Conservation (phyloP, 2,888 invertebrate genomes). For the Nomada hirtipes region DNA sequence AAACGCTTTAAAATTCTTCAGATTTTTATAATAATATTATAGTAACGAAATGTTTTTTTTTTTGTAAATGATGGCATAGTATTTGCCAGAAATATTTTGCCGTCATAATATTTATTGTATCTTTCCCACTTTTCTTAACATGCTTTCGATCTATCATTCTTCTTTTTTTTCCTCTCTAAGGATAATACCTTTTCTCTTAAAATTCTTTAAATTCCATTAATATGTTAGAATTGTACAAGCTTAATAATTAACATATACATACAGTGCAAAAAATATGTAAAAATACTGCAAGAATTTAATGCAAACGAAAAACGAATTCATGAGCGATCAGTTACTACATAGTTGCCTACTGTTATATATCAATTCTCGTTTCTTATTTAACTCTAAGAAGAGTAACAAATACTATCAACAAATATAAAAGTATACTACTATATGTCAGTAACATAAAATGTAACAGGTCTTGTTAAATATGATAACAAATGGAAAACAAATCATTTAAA, state of each 20-base stretch:
- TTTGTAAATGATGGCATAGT: constrained; percentile 22
- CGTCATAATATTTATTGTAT: constrained; percentile 30
- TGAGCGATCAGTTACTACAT: constrained; percentile 25
- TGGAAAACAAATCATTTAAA: constrained; percentile 65
- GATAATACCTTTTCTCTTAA: constrained; percentile 35
- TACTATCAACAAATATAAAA: constrained; percentile 65
- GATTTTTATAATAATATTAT: constrained; percentile 29
- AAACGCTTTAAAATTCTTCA: constrained; percentile 46
- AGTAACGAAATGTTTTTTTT: constrained; percentile 20
- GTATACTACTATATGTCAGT: constrained; percentile 59
- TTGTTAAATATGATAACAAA: constrained; percentile 68
- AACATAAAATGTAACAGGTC: constrained; percentile 70
- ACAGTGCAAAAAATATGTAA: constrained; percentile 43
- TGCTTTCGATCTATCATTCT: constrained; percentile 39
- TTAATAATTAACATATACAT: constrained; percentile 59
- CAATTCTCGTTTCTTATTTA: constrained; percentile 46
- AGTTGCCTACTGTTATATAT: constrained; percentile 39
- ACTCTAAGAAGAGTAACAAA: constrained; percentile 62
- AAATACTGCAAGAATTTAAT: constrained; percentile 28
- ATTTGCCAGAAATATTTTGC: constrained; percentile 29
- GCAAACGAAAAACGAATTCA: constrained; percentile 34
- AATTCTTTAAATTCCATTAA: constrained; percentile 38
- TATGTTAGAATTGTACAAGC: constrained; percentile 53
- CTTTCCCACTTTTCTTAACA: constrained; percentile 13
- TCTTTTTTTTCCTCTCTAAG: constrained; percentile 20